Percentiles rank a stretch among this genome's conserved stretches.
phyloP scores from a whole-genome alignment of 2,888 invertebrate species.

The Tachina grossa region DNA sequence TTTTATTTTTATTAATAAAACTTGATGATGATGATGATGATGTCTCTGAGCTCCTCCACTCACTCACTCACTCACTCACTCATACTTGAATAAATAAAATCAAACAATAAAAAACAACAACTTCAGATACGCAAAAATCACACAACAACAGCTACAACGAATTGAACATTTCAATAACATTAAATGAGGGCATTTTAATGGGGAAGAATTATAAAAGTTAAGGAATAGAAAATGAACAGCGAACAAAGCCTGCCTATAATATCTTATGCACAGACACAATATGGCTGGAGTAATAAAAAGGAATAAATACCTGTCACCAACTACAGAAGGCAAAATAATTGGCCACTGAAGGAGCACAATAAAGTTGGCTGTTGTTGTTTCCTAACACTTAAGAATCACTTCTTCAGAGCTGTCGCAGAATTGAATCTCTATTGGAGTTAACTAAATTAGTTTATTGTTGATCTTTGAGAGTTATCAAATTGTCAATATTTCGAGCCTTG shows the following conservation, averaged over 20 bases:
- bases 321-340: constrained; percentile 61
- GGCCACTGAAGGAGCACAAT: constrained; percentile 52
- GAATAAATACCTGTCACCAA: constrained; percentile 15
- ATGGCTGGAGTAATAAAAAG: neutral
- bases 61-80: neutral
- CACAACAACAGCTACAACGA: constrained; percentile 3
- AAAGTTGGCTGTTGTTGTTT: neutral
- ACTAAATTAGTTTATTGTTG: too few species aligned
- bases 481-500: too few species aligned
- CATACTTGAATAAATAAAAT: constrained; percentile 29
- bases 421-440: neutral
- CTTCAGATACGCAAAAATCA: constrained; percentile 26
- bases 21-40: constrained; percentile 19
- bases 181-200: constrained; percentile 37
- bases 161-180: constrained; percentile 52
- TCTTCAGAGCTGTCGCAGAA: neutral
- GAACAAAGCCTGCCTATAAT: neutral
- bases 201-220: constrained; percentile 7
- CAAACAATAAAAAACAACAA: constrained; percentile 17
- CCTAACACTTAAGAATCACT: neutral
- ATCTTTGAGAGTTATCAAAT: too few species aligned
- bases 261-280: neutral
- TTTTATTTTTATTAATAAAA: constrained; percentile 42
- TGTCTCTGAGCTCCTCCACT: constrained; percentile 1
- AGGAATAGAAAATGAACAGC: constrained; percentile 14